A percentile compares a stretch with the other conserved stretches of the same genome.
Conservation (phyloP, 2,888 invertebrate species). For the Allophyes oxyacanthae region DNA sequence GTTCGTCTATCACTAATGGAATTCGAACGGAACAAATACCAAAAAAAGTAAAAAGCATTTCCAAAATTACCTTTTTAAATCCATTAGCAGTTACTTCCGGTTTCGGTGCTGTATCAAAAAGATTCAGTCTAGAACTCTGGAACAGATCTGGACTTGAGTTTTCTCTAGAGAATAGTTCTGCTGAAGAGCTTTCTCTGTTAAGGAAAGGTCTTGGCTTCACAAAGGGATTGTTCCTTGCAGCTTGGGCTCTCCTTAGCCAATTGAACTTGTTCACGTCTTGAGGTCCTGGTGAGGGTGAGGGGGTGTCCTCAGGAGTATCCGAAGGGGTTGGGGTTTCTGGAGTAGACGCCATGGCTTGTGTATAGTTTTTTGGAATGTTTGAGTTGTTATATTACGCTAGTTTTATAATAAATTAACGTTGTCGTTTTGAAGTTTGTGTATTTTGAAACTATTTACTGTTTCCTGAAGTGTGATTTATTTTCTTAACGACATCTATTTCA, state of each 20-base stretch:
- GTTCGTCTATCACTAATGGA: too few species aligned
- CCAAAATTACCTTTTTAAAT: conserved; percentile 71
- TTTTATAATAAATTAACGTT: not conserved
- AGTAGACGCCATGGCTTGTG: conserved; percentile 37
- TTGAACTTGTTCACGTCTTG: conserved; percentile 77
- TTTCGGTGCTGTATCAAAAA: conserved; percentile 82
- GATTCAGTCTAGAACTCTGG: conserved; percentile 81
- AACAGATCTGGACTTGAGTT: conserved; percentile 83
- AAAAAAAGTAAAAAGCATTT: too few species aligned
- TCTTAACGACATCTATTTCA: not conserved
- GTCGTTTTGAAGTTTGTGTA: not conserved
- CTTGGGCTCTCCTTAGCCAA: conserved; percentile 76
- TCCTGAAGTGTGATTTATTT: not conserved
- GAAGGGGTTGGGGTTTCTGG: conserved; percentile 64
- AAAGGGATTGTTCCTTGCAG: conserved; percentile 78
- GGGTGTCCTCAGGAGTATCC: conserved; percentile 69
- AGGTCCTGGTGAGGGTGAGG: conserved; percentile 70
- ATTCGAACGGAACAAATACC: too few species aligned
- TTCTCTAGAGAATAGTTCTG: conserved; percentile 81
- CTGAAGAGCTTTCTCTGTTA: conserved; percentile 79
- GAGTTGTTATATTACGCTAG: not conserved
- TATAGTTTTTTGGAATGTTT: conserved; percentile 1
- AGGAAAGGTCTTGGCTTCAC: conserved; percentile 79
- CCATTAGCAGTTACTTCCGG: conserved; percentile 71
- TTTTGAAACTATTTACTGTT: not conserved